Base-by-base conservation (phyloP, 1,140 invertebrate genomes). In the Carposina sasakii region DNA sequence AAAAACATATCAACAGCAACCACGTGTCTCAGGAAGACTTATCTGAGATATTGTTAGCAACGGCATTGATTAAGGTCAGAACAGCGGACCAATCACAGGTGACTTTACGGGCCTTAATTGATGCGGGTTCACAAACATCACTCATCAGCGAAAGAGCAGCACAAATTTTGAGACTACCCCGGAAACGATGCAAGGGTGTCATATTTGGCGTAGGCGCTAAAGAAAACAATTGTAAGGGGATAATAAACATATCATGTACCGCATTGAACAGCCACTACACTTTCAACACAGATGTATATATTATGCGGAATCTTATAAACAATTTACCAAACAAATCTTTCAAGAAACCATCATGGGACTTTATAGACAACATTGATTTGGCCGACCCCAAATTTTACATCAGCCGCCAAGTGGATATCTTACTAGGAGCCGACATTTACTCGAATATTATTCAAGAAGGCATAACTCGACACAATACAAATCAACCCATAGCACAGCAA, bases 131-230 rank as follows among this genome's bases (percentile, higher is more conserved):
- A 8, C 49, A 51, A 39, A 22, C 16, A 13, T 51, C 49, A 9
- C 16, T 54, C 5, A 54, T 54, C 16, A 44, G 31, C 10, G 52
- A 54, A 33, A 54, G 48, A 9, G 52, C 41, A 19, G 45, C 52
- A 20, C 36, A 39, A 39, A 21, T 39, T 10, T 20, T 39, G 9
- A 8, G 12, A 39, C 9, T 39, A 21, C 36, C 36, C 12, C 17
- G 36, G 3, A 12, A 39, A 15, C 17, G 13, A 21, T 39, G 36
- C 13, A 39, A 22, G 10, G 36, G 36, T 39, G 36, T 39, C 36
- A 20, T 39, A 10, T 39, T 22, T 20, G 36, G 36, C 9, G 36
- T 39, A 17, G 36, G 36, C 8, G 20, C 20, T 12, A 20, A 39
- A 39, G 36, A 21, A 39, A 39, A 22, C 10, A 39, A 39, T 10